These are phyloP conservation scores for Porites evermanni DNA, from an alignment of 92 coral and sea anemone genomes.

Conservation along the genomic window DNA sequence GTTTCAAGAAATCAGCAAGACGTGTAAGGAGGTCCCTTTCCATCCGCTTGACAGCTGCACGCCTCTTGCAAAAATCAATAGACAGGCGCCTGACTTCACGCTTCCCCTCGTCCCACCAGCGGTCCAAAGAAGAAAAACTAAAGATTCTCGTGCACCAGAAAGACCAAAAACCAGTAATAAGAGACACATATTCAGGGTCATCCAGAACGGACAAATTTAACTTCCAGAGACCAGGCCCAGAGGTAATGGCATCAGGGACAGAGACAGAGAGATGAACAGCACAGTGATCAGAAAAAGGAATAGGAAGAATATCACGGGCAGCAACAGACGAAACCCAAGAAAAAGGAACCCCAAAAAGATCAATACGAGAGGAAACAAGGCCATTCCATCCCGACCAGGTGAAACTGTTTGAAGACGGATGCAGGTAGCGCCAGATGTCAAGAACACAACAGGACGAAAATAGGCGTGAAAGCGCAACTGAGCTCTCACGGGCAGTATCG, in stretches of 20 bases:
- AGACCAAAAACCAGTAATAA: slow-evolving; percentile 21
- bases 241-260: slow-evolving; percentile 7
- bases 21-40: no score
- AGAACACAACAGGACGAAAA: no score
- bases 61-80: neutral
- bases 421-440: slow-evolving; percentile 52
- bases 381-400: slow-evolving; percentile 59
- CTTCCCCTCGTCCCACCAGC: slow-evolving; percentile 55
- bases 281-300: slow-evolving; percentile 51
- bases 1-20: no score
- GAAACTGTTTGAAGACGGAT: slow-evolving; percentile 27
- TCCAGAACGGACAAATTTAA: slow-evolving; percentile 18
- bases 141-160: slow-evolving; percentile 10
- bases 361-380: slow-evolving; percentile 51
- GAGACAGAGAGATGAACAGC: slow-evolving; percentile 17
- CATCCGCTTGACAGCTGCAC: no score
- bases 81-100: slow-evolving; percentile 2
- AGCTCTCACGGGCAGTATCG: no score
- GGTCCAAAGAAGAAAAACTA: neutral
- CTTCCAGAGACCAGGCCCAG: slow-evolving; percentile 61
- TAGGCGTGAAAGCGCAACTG: no score
- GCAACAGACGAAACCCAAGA: slow-evolving; percentile 14
- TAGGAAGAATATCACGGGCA: slow-evolving; percentile 22
- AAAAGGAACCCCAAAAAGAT: slow-evolving; percentile 56
- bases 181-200: slow-evolving; percentile 2